Evolutionary conservation across 2,113 vertebrate genomes (phyloP).

Genomic region (Chionodraco myersi): DNA sequence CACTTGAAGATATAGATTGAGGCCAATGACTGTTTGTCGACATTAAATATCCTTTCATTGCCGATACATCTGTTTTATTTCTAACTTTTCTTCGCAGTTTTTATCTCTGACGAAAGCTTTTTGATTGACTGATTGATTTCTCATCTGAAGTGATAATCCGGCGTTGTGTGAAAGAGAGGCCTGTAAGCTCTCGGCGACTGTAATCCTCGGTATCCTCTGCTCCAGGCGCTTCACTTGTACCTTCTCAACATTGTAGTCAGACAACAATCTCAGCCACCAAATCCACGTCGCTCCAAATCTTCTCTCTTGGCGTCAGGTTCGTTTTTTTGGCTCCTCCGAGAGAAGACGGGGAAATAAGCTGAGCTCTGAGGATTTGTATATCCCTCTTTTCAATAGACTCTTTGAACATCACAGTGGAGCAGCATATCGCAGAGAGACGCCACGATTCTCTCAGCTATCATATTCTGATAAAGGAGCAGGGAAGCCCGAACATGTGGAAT

Average conservation of each 20-base stretch:
- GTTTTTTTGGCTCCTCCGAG: constrained; percentile 40
- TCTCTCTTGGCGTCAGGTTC: constrained; percentile 46
- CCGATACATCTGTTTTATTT: not conserved
- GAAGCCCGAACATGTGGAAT: not conserved
- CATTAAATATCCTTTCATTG: too few relatives aligned
- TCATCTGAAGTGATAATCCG: not conserved
- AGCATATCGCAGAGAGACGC: not conserved
- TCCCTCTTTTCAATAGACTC: constrained; percentile 37
- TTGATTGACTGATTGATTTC: constrained; percentile 6
- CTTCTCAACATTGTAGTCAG: constrained; percentile 45
- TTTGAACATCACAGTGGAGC: constrained; percentile 18
- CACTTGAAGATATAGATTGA: not conserved
- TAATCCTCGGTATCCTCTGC: constrained; percentile 53
- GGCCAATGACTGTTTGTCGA: not conserved
- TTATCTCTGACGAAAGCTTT: not conserved
- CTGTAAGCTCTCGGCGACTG: constrained; percentile 23
- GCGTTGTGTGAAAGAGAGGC: constrained; percentile 19
- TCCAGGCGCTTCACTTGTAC: constrained; percentile 43
- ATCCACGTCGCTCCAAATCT: constrained; percentile 55
- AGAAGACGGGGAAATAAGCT: constrained; percentile 26
- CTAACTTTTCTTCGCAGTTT: not conserved
- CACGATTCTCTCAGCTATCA: constrained; percentile 13
- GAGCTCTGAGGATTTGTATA: constrained; percentile 54
- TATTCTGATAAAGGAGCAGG: not conserved
- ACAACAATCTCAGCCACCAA: constrained; percentile 59